These are phyloP conservation scores for Nicator chloris DNA, from an alignment of 2,113 vertebrate genomes.

Conservation along the genomic window DNA sequence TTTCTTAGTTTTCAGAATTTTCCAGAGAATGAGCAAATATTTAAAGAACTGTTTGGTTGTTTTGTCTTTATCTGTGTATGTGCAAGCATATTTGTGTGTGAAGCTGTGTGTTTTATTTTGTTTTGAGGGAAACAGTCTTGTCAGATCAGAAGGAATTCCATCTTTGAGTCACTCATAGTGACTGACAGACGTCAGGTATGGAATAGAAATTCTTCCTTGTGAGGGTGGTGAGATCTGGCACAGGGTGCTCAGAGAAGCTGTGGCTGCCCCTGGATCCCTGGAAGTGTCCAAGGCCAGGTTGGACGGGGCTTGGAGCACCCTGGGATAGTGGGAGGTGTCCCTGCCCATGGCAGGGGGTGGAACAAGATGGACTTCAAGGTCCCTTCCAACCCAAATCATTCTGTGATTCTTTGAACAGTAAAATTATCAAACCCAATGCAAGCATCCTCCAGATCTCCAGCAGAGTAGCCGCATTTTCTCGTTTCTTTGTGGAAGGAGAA, in stretches of 20 bases:
- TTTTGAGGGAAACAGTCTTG: background rate
- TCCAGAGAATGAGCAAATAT: background rate
- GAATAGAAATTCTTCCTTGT: background rate
- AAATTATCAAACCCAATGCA: background rate
- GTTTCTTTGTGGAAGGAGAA: background rate
- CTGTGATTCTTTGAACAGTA: background rate
- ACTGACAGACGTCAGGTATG: background rate
- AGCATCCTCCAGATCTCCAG: background rate
- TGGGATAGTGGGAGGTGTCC: rapidly evolving
- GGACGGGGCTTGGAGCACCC: rapidly evolving
- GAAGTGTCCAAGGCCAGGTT: background rate
- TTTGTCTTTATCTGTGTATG: background rate
- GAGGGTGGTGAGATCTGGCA: rapidly evolving
- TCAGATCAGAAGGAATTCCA: background rate
- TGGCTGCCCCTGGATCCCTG: background rate
- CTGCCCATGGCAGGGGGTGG: background rate
- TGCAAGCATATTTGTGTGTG: background rate
- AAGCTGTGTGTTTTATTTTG: background rate
- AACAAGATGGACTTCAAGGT: rapidly evolving
- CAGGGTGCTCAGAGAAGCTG: background rate
- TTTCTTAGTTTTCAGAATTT: background rate
- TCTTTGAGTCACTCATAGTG: background rate
- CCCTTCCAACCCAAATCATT: background rate
- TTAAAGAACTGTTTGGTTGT: background rate
- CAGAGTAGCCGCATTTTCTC: background rate